Percentiles rank a stretch among this genome's conserved stretches.
These are phyloP conservation scores for Lordiphosa mommai DNA, from an alignment of 1,140 invertebrate species.

Conservation along the genomic window DNA sequence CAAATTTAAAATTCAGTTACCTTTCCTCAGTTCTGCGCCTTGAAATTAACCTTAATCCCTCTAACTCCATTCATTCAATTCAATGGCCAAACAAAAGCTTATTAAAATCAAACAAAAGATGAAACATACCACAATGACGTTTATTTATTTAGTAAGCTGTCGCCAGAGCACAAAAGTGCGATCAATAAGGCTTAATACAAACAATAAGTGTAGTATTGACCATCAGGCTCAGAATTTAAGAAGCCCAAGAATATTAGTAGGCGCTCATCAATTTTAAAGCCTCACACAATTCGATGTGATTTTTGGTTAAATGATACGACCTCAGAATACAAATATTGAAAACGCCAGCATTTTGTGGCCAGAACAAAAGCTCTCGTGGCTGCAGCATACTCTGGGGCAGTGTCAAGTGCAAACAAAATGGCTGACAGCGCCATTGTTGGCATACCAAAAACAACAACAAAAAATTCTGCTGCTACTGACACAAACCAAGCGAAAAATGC, in stretches of 20 bases:
- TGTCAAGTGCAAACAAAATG: conserved; percentile 71
- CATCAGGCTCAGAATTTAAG: background rate
- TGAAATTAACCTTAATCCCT: conserved; percentile 15
- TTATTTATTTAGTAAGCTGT: conserved; percentile 22
- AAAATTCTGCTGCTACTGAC: conserved; percentile 39
- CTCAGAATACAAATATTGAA: conserved; percentile 38
- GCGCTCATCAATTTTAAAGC: conserved; percentile 25
- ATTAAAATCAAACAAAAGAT: conserved; percentile 34
- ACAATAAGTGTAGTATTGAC: conserved; percentile 1
- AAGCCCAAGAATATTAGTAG: background rate
- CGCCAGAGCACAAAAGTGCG: conserved; percentile 12
- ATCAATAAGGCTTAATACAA: conserved; percentile 4
- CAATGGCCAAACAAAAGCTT: conserved; percentile 8
- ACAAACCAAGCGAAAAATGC: conserved; percentile 52
- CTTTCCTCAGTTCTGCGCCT: too few relatives aligned
- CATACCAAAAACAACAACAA: conserved; percentile 9
- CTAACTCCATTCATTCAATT: conserved; percentile 18
- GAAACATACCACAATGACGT: conserved; percentile 27
- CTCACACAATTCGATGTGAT: background rate
- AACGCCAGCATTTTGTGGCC: conserved; percentile 18
- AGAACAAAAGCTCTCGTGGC: conserved; percentile 1
- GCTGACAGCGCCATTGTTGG: conserved; percentile 45
- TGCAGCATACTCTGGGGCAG: conserved; percentile 28
- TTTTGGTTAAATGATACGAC: conserved; percentile 24
- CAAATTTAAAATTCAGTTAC: too few relatives aligned